These are phyloP conservation scores for Falco peregrinus DNA, from an alignment of 2,797 vertebrate species.

Conservation along the genomic window DNA sequence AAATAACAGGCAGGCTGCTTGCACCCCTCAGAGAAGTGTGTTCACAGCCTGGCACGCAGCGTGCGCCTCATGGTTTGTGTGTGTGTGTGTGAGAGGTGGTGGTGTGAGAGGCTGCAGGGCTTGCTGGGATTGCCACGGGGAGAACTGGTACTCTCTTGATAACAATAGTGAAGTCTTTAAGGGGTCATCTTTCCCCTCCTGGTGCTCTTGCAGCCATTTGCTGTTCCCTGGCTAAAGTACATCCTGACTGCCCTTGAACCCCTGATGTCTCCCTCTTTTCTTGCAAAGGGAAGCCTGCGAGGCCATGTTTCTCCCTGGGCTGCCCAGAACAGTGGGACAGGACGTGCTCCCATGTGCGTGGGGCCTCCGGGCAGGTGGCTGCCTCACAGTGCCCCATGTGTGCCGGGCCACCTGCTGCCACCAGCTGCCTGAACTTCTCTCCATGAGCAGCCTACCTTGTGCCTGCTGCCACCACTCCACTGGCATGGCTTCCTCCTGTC, in stretches of 20 bases:
- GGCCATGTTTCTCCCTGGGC: not conserved
- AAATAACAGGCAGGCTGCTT: not conserved
- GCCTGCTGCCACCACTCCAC: accelerated
- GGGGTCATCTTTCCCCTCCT: not conserved
- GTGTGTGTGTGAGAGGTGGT: not conserved
- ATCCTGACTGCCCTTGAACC: not conserved
- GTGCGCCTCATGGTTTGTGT: not conserved
- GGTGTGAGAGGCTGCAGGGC: not conserved
- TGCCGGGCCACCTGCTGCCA: accelerated
- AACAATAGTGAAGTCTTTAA: not conserved
- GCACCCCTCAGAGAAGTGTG: not conserved
- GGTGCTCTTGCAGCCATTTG: not conserved
- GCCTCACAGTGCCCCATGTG: not conserved
- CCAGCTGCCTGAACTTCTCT: accelerated
- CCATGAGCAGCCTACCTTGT: accelerated
- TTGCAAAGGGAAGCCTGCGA: not conserved
- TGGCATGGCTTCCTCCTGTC: not conserved
- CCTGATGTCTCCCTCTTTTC: not conserved
- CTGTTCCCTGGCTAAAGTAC: not conserved
- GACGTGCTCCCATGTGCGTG: not conserved
- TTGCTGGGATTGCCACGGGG: not conserved
- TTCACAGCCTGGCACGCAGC: not conserved
- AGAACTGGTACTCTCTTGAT: not conserved
- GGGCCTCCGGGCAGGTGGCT: not conserved
- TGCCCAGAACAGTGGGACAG: not conserved